phyloP scores from a whole-genome alignment of 2,797 vertebrate species.

The Anguilla marmorata region DNA sequence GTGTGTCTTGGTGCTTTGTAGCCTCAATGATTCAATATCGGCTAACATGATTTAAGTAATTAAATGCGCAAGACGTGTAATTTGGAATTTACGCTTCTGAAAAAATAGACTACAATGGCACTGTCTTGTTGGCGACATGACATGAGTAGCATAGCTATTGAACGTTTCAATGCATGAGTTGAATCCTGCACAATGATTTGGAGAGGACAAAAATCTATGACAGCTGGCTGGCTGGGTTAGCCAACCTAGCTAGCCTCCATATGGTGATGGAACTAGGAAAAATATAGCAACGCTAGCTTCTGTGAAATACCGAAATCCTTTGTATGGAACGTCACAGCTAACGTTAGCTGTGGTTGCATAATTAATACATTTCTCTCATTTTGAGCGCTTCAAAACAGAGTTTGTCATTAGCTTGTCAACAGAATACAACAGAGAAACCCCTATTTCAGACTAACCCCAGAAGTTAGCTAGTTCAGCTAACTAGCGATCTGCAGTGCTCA shows the following conservation, averaged over 20 bases:
- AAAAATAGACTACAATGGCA: not conserved
- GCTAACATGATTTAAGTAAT: conserved; percentile 11
- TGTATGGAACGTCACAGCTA: not conserved
- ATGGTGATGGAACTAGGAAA: not conserved
- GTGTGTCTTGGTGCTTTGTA: conserved; percentile 44
- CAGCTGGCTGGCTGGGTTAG: not conserved
- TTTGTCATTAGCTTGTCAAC: not conserved
- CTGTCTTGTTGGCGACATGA: not conserved
- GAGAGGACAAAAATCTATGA: not conserved
- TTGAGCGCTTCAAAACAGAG: not conserved
- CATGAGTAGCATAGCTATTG: not conserved
- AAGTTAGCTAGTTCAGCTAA: not conserved
- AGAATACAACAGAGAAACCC: not conserved
- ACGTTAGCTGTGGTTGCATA: not conserved
- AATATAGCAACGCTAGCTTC: not conserved
- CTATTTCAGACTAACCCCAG: not conserved
- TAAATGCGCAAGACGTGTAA: not conserved
- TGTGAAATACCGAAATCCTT: not conserved
- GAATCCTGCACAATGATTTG: not conserved
- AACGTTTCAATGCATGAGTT: not conserved
- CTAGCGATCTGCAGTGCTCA: not conserved
- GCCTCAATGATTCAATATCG: not conserved
- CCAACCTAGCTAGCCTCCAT: not conserved
- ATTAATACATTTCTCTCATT: not conserved
- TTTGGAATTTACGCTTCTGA: not conserved